Evolutionary conservation across 2,797 vertebrate species (phyloP), one percentile per base, ranked within the genome.

Genomic region (Xiphophorus birchmanni): DNA sequence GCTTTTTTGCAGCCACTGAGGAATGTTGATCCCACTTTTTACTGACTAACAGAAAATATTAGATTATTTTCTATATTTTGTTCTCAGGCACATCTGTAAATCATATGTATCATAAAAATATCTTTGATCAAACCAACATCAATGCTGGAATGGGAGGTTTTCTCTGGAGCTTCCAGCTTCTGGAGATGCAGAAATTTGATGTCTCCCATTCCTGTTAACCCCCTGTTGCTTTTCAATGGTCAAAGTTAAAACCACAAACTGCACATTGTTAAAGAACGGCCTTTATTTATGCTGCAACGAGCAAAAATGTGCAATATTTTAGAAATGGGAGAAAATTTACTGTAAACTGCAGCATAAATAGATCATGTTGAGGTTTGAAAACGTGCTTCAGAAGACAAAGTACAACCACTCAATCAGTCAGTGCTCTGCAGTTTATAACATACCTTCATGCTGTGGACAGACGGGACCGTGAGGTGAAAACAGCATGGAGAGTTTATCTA

Each of bases 401-500:
- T 23, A 2, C 18, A 69, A 13, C 8, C 37, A 42, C 5, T 44
- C 12, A n/a, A 17, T 71, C 69, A 71, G 37, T 44, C 23, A 7
- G 40, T 1, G 2, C n/a, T 45, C 12, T 17, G 6, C 40, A 44
- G 5, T 71, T 71, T 71, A 6, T 7, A 26, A 71, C 40, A 44
- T n/a, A 15, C 67, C 67, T n/a, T 44, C 23, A n/a, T 45, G 26
- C 40, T 71, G 69, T 29, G 69, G 42, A 13, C 69, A 45, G 40
- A 44, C 45, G 69, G 69, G 26, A 71, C 9, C 69, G 2, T 17
- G 42, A 45, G 23, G 42, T n/a, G 69, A 71, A 71, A 71, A 71
- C 69, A 45, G 42, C 42, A 44, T 3, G 42, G 23, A 44, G 69
- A 71, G 69, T 71, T 71, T 71, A 71, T 71, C 69, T 45, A 44